Evolutionary conservation across 2,888 invertebrate genomes (phyloP), one percentile per base, ranked within the genome.

Genomic region (Tuta absoluta): DNA sequence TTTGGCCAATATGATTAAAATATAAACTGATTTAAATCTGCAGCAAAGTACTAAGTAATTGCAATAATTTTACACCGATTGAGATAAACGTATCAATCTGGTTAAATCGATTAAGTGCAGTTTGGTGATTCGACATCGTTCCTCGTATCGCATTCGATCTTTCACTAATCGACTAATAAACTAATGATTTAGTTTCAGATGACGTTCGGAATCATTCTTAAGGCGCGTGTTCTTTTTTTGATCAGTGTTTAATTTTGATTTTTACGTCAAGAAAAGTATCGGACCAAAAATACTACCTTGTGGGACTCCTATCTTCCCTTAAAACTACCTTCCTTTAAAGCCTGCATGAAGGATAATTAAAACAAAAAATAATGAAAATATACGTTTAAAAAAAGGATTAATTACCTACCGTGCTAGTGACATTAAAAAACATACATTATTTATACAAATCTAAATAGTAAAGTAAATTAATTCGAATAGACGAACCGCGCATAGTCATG

Each of bases 31-130:
- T n/a, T n/a, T n/a, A n/a, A n/a, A n/a, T n/a, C 2, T 48, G 23
- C 8, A 64, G 28, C 19, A 41, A 59, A 53, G 28, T 33, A 61
- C 56, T 64, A 62, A 64, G 61, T 64, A 64, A 61, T 64, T 64
- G 64, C 45, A 56, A 28, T 48, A 48, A 61, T 64, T 64, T 64
- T 61, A 61, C 61, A 64, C 56, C 14, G 61, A 56, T 41, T 23
- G 41, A 48, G 64, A 64, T 62, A 64, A 64, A 51, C 38, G 33
- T 53, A 61, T 61, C 33, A 33, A 61, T 21, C 17, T 33, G 33
- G n/a, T 56, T 1, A 14, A 61, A 61, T 61, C 61, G 48, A 49
- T 61, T 61, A 17, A 24, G 8, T 48, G 28, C 61, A 28, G 28
- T 28, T 24, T 49, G 33, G 23, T n/a, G 17, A 61, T 61, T 61